A percentile compares a stretch with the other conserved stretches of the same genome.
Conservation (phyloP, 2,797 vertebrate genomes). For the Poliocrania exsul region DNA sequence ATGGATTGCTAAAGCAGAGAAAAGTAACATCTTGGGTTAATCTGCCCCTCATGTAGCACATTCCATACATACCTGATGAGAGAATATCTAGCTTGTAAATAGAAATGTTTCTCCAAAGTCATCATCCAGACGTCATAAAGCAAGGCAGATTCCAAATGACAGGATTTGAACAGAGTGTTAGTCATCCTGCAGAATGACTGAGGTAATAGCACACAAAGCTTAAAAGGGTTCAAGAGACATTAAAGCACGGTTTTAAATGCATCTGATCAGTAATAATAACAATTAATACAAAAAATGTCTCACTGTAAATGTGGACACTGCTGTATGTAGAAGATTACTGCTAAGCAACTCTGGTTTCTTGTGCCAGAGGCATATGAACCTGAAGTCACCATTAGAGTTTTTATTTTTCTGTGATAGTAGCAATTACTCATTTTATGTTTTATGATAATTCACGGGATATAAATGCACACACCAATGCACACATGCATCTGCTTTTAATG, state of each 20-base stretch:
- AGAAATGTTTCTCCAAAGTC: slow-evolving; percentile 31
- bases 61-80: slow-evolving; percentile 3
- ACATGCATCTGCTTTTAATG: not conserved
- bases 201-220: slow-evolving; percentile 34
- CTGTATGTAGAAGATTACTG: not conserved
- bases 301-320: not conserved
- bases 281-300: slow-evolving; percentile 1
- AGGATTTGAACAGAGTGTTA: slow-evolving; percentile 48
- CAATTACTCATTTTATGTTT: slow-evolving; percentile 4
- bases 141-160: slow-evolving; percentile 43
- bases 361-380: not conserved
- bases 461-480: not conserved
- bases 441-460: not conserved
- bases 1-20: not conserved
- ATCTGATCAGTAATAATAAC: slow-evolving; percentile 8
- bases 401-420: not conserved
- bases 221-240: slow-evolving; percentile 11
- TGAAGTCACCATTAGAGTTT: not conserved
- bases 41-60: not conserved
- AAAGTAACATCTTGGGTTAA: not conserved
- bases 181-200: slow-evolving; percentile 48
- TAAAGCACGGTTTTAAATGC: slow-evolving; percentile 16
- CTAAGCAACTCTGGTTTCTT: not conserved
- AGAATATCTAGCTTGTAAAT: slow-evolving; percentile 33
- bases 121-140: slow-evolving; percentile 34